Evolutionary conservation across 2,888 invertebrate genomes (phyloP).

Genomic region (Halictus ligatus): DNA sequence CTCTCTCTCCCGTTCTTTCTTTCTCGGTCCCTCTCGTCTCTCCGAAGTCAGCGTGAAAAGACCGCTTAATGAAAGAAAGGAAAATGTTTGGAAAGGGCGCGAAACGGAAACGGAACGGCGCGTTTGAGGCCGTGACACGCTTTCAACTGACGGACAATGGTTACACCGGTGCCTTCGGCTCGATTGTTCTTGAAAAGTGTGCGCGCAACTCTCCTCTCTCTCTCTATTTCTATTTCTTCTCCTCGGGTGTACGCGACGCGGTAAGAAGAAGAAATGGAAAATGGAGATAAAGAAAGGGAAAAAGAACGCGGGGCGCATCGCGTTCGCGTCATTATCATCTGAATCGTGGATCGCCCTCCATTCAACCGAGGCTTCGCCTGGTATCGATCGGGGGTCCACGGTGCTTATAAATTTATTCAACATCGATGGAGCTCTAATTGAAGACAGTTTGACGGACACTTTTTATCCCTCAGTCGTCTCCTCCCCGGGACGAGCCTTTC

Average conservation of each 20-base stretch:
- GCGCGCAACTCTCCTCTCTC: neutral
- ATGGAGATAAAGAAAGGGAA: neutral
- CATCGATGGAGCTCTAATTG: conserved; percentile 50
- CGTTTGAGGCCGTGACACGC: conserved; percentile 40
- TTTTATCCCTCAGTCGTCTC: conserved; percentile 39
- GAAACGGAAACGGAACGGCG: conserved; percentile 40
- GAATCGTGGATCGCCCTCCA: conserved; percentile 46
- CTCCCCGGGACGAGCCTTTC: neutral
- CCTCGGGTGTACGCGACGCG: neutral
- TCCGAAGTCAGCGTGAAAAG: conserved; percentile 59
- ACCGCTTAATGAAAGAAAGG: conserved; percentile 65
- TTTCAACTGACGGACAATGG: conserved; percentile 59
- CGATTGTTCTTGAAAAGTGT: conserved; percentile 36
- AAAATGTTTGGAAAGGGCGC: conserved; percentile 66
- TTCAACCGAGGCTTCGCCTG: conserved; percentile 17
- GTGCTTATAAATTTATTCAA: conserved; percentile 49
- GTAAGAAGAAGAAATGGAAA: neutral
- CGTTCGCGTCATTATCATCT: conserved; percentile 46
- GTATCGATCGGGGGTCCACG: conserved; percentile 24
- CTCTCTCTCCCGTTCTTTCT: neutral
- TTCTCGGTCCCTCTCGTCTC: neutral
- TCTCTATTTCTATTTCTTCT: neutral
- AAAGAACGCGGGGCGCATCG: neutral
- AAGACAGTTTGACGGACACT: conserved; percentile 44
- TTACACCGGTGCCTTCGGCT: conserved; percentile 34